Conservation (phyloP, 1,140 invertebrate species). For the Varroa destructor region DNA sequence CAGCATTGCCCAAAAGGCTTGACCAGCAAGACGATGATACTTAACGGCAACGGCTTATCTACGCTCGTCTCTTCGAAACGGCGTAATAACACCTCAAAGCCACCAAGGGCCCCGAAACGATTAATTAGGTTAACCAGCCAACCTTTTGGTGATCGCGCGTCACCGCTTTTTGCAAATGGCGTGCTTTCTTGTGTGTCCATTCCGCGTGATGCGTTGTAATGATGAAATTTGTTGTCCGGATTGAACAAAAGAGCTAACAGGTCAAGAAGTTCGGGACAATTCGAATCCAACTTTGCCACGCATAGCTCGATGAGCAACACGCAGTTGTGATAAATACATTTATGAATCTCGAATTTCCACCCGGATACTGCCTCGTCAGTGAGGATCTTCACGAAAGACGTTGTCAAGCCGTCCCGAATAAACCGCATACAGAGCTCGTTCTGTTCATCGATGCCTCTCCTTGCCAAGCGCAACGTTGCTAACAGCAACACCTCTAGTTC, state of each 20-base stretch:
- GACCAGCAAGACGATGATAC: constrained; percentile 66
- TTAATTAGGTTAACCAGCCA: constrained; percentile 94
- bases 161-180: constrained; percentile 24
- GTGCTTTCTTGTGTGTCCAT: constrained; percentile 29
- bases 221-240: constrained; percentile 76
- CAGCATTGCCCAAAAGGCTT: constrained; percentile 82
- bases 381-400: constrained; percentile 90
- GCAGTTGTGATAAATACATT: constrained; percentile 83
- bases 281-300: constrained; percentile 72
- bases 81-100: constrained; percentile 73
- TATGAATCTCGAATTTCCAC: constrained; percentile 92
- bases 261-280: constrained; percentile 84
- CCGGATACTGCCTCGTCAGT: constrained; percentile 96
- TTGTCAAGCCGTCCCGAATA: constrained; percentile 81
- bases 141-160: constrained; percentile 50
- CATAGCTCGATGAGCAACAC: constrained; percentile 79
- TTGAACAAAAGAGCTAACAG: constrained; percentile 82
- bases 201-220: constrained; percentile 45
- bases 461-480: constrained; percentile 70
- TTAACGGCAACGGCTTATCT: constrained; percentile 56
- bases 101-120: constrained; percentile 71
- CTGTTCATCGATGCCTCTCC: constrained; percentile 67
- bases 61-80: constrained; percentile 54
- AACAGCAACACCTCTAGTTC: constrained; percentile 81
- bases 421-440: constrained; percentile 84